phyloP scores from a whole-genome alignment of 23 tunicate species.

The Halocynthia roretzi region DNA sequence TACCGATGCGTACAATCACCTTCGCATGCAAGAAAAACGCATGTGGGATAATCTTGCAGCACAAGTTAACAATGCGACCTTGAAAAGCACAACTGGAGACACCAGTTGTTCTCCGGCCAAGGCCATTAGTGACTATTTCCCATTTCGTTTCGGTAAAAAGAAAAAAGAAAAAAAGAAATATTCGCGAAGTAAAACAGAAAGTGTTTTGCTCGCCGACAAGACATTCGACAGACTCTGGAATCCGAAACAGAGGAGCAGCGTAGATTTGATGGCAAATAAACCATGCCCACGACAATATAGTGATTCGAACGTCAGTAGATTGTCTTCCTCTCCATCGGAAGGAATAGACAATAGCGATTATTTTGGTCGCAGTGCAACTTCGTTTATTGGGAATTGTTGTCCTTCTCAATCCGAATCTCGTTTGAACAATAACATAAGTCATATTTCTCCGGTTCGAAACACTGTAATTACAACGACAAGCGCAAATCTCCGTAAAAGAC shows the following conservation, averaged over 20 bases:
- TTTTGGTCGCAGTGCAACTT: neutral
- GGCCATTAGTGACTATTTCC: neutral
- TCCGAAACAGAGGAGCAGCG: neutral
- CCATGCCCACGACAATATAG: neutral
- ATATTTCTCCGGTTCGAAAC: neutral
- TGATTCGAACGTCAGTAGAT: neutral
- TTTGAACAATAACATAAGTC: neutral
- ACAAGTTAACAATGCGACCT: neutral
- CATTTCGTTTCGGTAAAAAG: constrained; percentile 4
- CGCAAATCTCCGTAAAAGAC: too few species aligned
- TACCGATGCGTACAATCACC: neutral
- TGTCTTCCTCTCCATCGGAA: neutral
- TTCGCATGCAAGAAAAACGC: neutral
- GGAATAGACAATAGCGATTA: neutral
- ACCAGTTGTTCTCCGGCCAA: constrained; percentile 6
- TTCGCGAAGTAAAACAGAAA: constrained; percentile 9
- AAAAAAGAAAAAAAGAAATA: constrained; percentile 3
- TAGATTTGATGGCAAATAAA: too few species aligned
- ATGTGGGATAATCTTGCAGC: neutral
- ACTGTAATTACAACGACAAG: too few species aligned
- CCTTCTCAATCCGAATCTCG: neutral
- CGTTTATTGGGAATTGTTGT: neutral
- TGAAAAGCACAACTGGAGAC: neutral
- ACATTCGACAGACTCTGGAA: constrained; percentile 13
- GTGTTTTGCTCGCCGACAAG: constrained; percentile 3